A percentile compares a stretch with the other conserved stretches of the same genome.
phyloP scores from a whole-genome alignment of 2,888 invertebrate genomes.

The Lasioglossum zephyrum region DNA sequence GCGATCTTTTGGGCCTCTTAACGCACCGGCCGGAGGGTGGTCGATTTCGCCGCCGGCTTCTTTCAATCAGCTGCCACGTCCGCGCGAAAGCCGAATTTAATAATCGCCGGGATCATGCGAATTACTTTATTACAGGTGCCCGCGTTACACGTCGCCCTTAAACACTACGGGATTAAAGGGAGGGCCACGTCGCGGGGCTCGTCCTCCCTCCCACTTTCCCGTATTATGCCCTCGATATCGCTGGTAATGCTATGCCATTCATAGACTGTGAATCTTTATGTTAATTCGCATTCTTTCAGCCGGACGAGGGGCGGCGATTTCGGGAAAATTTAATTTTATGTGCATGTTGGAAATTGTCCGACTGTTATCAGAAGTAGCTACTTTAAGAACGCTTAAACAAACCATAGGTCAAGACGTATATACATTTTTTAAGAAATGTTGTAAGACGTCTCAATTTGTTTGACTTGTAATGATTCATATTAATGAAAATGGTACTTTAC shows the following conservation, averaged over 20 bases:
- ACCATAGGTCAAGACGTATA: neutral
- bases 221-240: neutral
- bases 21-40: slow-evolving; percentile 15
- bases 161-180: neutral
- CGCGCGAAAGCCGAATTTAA: slow-evolving; percentile 15
- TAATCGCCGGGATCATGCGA: neutral
- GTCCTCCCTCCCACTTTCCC: neutral
- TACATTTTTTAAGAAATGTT: neutral
- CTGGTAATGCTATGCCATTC: neutral
- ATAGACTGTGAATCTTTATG: neutral
- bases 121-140: slow-evolving; percentile 1
- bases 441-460: neutral
- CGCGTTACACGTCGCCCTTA: neutral
- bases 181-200: neutral
- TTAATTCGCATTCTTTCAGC: neutral
- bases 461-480: neutral
- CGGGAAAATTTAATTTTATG: neutral
- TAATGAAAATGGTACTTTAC: too few relatives aligned
- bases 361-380: neutral
- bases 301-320: neutral
- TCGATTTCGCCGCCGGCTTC: slow-evolving; percentile 35
- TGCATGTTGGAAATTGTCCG: neutral
- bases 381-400: neutral
- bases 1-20: slow-evolving; percentile 35
- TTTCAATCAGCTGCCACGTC: slow-evolving; percentile 38